phyloP scores from a whole-genome alignment of 2,113 vertebrate genomes.

The Eptesicus fuscus region DNA sequence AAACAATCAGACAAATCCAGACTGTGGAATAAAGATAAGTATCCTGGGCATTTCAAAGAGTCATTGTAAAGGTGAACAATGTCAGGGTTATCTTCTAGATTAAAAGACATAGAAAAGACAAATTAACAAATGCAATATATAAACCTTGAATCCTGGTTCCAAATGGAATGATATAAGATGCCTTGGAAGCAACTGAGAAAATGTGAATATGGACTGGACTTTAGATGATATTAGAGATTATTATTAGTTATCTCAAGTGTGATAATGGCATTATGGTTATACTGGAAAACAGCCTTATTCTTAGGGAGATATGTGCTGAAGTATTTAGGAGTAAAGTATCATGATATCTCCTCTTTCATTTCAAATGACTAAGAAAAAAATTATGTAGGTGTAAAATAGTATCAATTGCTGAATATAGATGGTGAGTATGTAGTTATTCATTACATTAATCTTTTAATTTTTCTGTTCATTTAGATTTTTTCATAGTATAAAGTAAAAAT shows the following conservation, averaged over 20 bases:
- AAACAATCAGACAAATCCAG: not conserved
- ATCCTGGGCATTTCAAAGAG: not conserved
- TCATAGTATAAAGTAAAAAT: conserved; percentile 5
- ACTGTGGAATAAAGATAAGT: not conserved
- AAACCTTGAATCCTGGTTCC: not conserved
- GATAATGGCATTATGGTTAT: not conserved
- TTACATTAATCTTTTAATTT: not conserved
- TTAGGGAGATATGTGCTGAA: not conserved
- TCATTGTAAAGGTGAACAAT: not conserved
- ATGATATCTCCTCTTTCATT: not conserved
- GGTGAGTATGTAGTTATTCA: not conserved
- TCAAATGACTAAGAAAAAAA: conserved; percentile 6
- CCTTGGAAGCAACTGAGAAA: not conserved
- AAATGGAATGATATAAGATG: not conserved
- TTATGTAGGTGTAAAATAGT: not conserved
- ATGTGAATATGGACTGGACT: not conserved
- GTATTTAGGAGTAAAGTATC: not conserved
- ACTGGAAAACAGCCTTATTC: not conserved
- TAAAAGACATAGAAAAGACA: not conserved
- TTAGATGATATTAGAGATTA: not conserved
- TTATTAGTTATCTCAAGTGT: not conserved
- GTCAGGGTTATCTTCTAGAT: not conserved
- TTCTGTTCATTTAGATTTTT: not conserved
- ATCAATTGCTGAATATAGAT: not conserved
- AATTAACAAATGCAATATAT: not conserved